Percentiles rank a stretch among this genome's conserved stretches.
These are phyloP conservation scores for Kradibia gibbosae DNA, from an alignment of 1,140 invertebrate species.

Conservation along the genomic window DNA sequence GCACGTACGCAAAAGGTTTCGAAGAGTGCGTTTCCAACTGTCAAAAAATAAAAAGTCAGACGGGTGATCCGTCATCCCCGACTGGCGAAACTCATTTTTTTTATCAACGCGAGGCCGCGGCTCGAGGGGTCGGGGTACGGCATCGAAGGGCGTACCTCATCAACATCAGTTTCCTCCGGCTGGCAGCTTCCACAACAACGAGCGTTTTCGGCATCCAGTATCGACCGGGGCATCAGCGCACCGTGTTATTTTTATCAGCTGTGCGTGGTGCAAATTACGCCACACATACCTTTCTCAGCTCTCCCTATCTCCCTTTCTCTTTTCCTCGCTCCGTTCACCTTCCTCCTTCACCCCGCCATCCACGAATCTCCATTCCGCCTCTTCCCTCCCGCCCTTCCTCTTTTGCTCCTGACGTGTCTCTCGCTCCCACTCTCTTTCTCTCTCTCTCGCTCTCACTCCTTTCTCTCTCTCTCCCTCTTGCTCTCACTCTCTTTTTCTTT, in stretches of 20 bases:
- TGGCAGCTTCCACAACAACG: background rate
- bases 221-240: background rate
- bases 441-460: background rate
- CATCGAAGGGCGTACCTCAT: background rate
- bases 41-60: background rate
- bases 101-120: background rate
- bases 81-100: background rate
- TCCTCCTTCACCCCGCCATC: no score
- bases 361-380: background rate
- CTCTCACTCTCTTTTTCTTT: background rate
- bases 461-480: background rate
- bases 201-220: background rate
- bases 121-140: background rate
- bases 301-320: background rate
- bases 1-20: background rate
- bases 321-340: no score
- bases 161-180: background rate
- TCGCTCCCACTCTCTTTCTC: background rate
- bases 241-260: slow-evolving; percentile 38
- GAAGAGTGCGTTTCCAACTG: background rate
- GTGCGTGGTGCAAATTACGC: slow-evolving; percentile 2
- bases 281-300: background rate
- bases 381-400: background rate
- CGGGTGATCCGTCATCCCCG: slow-evolving; percentile 1
- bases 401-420: background rate